Evolutionary conservation across 2,888 invertebrate species (phyloP), one percentile per base, ranked within the genome.

Genomic region (Tenthredo distinguenda): DNA sequence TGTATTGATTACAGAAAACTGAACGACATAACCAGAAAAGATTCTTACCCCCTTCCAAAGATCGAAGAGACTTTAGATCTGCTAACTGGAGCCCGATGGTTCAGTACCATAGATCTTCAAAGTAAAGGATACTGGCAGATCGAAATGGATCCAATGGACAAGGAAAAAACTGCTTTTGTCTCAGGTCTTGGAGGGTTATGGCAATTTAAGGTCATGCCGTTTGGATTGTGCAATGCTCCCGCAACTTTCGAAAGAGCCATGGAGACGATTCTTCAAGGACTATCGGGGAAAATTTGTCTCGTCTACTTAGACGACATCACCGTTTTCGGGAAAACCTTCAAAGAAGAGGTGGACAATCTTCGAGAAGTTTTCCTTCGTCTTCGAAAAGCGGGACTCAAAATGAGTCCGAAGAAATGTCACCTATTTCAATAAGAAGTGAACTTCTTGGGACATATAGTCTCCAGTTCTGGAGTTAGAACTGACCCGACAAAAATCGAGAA

Each of bases 71-170:
- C 84, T 21, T 18, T 87, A 12, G 85, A 87, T 81, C 50, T 43
- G 12, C 12, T 86, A 95, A 95, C 82, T 50, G 86, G 85, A 37
- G 77, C 84, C 47, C 74, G 68, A 9, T 86, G 84, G 77, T 86
- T 85, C 37, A 86, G 87, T 2, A 77, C 50, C 55, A 77, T 81
- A 0, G 81, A 81, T 15, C 37, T 81, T 1, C 12, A 89, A 86
- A 86, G 86, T 7, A n/a, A n/a, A n/a, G 88, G 88, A 0, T 90
- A 88, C 18, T 85, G 85, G n/a, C 89, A 91, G 55, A 74, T 89
- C 0, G 85, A 81, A 0, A 40, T 90, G 12, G 83, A 85, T 0
- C 58, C 84, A 2, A n/a, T 37, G 1, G 86, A 86, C 18, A 50
- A 79, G 1, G 83, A 86, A 9, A 87, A 89, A 3, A 88, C 89